These are phyloP conservation scores for Mastomys natalensis DNA, from an alignment of 2,113 vertebrate species.

Conservation along the genomic window DNA sequence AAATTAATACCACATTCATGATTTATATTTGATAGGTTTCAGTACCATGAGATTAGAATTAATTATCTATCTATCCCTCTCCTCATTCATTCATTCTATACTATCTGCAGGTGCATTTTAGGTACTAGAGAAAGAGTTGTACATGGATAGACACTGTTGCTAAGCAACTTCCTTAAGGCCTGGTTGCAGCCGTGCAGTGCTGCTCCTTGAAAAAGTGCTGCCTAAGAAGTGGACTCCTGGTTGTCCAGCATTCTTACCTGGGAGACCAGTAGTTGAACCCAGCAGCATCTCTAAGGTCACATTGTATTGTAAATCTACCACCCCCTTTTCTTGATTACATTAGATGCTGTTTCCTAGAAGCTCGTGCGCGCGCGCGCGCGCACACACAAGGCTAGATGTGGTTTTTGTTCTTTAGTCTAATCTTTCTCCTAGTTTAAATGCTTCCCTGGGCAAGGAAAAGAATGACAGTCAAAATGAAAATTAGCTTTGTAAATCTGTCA, in stretches of 20 bases:
- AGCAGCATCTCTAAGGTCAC: neutral
- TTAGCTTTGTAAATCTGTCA: slow-evolving; percentile 42
- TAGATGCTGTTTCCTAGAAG: neutral
- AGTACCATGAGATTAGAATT: slow-evolving; percentile 13
- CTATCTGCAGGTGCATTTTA: neutral
- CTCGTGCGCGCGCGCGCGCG: neutral
- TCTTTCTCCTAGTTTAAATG: slow-evolving; percentile 62
- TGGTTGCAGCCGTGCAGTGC: neutral
- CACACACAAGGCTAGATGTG: neutral
- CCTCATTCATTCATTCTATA: neutral
- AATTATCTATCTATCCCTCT: neutral
- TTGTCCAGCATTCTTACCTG: neutral
- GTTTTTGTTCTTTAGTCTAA: slow-evolving; percentile 32
- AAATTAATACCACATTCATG: neutral
- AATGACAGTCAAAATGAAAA: slow-evolving; percentile 52
- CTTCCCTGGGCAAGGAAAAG: slow-evolving; percentile 44
- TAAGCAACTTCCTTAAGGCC: neutral
- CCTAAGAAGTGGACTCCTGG: neutral
- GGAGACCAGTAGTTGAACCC: neutral
- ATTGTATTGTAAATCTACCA: neutral
- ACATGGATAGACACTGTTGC: neutral
- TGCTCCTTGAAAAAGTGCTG: neutral
- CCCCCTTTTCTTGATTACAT: slow-evolving; percentile 7
- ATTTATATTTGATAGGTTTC: slow-evolving; percentile 43
- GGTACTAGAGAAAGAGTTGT: neutral